Evolutionary conservation across 2,797 vertebrate species (phyloP).

Genomic region (Danionella dracula): DNA sequence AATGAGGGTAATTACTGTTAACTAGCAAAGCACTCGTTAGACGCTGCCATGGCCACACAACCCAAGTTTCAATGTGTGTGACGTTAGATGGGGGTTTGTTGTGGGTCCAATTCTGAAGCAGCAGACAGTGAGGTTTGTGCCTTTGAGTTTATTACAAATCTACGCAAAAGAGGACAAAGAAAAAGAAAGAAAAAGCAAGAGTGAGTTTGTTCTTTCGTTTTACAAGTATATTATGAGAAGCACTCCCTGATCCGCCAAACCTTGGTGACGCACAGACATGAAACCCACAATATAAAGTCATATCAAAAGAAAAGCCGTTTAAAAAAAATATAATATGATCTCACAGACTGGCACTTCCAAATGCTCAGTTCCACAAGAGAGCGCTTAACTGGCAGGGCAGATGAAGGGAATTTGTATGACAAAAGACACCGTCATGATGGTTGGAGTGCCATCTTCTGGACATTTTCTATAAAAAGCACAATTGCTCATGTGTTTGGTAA

Average conservation of each 20-base stretch:
- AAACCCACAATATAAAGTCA: slow-evolving; percentile 50
- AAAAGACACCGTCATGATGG: slow-evolving; percentile 49
- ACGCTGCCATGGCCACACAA: slow-evolving; percentile 57
- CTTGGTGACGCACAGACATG: slow-evolving; percentile 65
- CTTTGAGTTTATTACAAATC: slow-evolving; percentile 44
- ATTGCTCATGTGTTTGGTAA: neutral
- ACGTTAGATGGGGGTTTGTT: slow-evolving; percentile 75
- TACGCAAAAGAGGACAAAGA: slow-evolving; percentile 20
- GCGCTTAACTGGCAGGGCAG: neutral
- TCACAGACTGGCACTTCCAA: slow-evolving; percentile 17
- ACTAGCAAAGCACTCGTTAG: slow-evolving; percentile 65
- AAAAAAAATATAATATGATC: slow-evolving; percentile 27
- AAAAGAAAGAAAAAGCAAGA: slow-evolving; percentile 15
- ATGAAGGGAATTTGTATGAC: neutral
- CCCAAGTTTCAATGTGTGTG: slow-evolving; percentile 48
- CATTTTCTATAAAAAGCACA: neutral
- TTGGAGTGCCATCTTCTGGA: slow-evolving; percentile 74
- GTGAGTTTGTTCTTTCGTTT: slow-evolving; percentile 42
- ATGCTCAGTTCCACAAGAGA: slow-evolving; percentile 3
- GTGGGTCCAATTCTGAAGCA: slow-evolving; percentile 69
- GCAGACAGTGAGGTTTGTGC: slow-evolving; percentile 59
- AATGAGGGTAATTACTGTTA: slow-evolving; percentile 77
- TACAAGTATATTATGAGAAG: slow-evolving; percentile 55
- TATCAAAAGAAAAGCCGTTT: slow-evolving; percentile 49
- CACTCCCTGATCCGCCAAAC: slow-evolving; percentile 62